Conservation (phyloP, 2,888 invertebrate genomes). For the Caenorhabditis plicata region DNA sequence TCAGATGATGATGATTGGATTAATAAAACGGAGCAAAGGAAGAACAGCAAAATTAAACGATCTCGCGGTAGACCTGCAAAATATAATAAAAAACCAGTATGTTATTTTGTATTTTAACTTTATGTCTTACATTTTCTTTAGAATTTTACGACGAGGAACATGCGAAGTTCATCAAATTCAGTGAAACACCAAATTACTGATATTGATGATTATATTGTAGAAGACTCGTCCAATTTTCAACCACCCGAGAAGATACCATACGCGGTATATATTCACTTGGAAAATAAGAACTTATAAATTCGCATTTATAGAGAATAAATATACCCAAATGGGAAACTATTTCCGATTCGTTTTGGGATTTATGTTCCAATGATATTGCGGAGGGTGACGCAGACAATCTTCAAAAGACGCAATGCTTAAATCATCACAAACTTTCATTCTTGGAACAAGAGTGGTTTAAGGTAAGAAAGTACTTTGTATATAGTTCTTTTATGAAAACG, state of each 20-base stretch:
- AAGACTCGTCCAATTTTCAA: background rate
- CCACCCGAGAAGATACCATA: constrained; percentile 5
- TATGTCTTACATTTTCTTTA: too few relatives aligned
- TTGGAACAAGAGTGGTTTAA: constrained; percentile 13
- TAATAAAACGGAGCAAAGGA: background rate
- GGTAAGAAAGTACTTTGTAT: too few relatives aligned
- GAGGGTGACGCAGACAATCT: too few relatives aligned
- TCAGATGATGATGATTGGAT: constrained; percentile 8
- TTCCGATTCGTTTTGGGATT: constrained; percentile 7
- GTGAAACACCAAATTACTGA: background rate
- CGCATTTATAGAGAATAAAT: constrained; percentile 8
- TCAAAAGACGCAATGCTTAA: background rate
- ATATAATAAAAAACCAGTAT: constrained; percentile 1
- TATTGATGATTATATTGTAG: constrained; percentile 2
- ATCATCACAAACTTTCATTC: constrained; percentile 20
- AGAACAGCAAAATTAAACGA: constrained; percentile 1
- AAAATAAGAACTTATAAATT: background rate
- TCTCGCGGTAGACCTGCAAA: constrained; percentile 4
- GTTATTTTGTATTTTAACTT: too few relatives aligned
- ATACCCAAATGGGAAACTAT: constrained; percentile 11
- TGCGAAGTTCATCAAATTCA: background rate
- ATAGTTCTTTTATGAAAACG: too few relatives aligned
- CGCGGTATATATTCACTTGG: constrained; percentile 2
- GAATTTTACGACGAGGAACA: background rate
- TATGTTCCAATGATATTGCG: too few relatives aligned